Conservation (phyloP, 53 echinoderm and acorn worm genomes). For the Patiria pectinifera region DNA sequence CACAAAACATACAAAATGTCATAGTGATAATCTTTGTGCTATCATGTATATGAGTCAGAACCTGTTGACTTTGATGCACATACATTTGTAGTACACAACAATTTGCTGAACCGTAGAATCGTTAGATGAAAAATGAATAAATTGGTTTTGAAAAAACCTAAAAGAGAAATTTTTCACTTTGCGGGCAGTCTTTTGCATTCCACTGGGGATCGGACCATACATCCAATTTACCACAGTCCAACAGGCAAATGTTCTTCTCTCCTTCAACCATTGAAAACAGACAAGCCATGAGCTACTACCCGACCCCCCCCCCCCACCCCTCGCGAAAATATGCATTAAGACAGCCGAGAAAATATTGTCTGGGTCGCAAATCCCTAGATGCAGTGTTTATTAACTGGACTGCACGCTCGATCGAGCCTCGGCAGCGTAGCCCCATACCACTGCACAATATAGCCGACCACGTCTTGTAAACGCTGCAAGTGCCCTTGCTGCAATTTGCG, state of each 20-base stretch:
- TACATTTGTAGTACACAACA: too few species aligned
- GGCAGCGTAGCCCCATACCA: not conserved
- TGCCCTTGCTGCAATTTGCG: conserved; percentile 26
- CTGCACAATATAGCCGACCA: not conserved
- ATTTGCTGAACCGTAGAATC: too few species aligned
- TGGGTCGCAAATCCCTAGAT: not conserved
- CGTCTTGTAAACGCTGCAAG: not conserved
- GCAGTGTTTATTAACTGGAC: conserved; percentile 32
- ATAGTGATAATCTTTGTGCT: too few species aligned
- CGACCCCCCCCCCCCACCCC: too few species aligned
- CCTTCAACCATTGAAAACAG: not conserved
- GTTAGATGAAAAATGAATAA: too few species aligned
- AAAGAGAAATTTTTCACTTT: not conserved
- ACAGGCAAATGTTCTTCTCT: not conserved
- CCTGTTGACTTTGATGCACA: too few species aligned
- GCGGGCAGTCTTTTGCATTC: not conserved
- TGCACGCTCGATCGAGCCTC: conserved; percentile 8
- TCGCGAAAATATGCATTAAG: conserved; percentile 20
- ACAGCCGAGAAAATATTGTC: conserved; percentile 48
- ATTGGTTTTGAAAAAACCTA: not conserved
- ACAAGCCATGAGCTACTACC: not conserved
- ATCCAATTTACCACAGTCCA: not conserved
- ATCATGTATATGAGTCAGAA: too few species aligned
- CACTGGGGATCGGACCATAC: not conserved
- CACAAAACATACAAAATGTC: too few species aligned